Evolutionary conservation across 2,888 invertebrate species (phyloP), one percentile per base, ranked within the genome.

Genomic region (Sinhomidia bicolor): DNA sequence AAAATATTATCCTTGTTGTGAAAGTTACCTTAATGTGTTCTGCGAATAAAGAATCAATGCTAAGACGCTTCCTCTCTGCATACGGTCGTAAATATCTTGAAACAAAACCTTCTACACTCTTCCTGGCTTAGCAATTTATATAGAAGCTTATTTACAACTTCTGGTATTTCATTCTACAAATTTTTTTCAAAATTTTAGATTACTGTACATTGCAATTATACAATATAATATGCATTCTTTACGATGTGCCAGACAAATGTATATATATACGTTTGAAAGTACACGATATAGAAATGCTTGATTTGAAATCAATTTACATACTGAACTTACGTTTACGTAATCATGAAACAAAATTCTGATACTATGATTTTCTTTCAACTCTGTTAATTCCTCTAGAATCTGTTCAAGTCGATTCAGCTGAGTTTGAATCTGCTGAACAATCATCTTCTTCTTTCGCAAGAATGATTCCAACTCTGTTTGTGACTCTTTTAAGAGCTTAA

Each of bases 21-120:
- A n/a, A n/a, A n/a, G n/a, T n/a, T 88, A 92, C 92, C 89, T 90
- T 88, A 47, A 92, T 87, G 51, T 91, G 91, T 6, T 85, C 83
- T 7, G 85, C 32, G 47, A 89, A 91, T 0, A 91, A 78, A 23
- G 12, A 9, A 84, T 92, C 91, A 9, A 91, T 20, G n/a, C 74
- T 32, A 3, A 91, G 60, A 7, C 82, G n/a, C 41, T 91, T 90
- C 32, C 91, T 32, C 7, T n/a, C n/a, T 0, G 91, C 91, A 89
- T 90, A 92, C 4, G 91, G 90, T n/a, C 54, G 29, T 2, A 92
- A 65, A 68, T 91, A 92, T 6, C 89, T 88, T 6, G 62, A 47
- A 7, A 92, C 89, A 85, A 91, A 92, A 23, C 60, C 41, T 32
- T 87, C 86, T 9, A 92, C 89, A n/a, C 84, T 92, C 92, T 0